phyloP scores from a whole-genome alignment of 1,140 invertebrate genomes.

The Saccostrea glomerata region DNA sequence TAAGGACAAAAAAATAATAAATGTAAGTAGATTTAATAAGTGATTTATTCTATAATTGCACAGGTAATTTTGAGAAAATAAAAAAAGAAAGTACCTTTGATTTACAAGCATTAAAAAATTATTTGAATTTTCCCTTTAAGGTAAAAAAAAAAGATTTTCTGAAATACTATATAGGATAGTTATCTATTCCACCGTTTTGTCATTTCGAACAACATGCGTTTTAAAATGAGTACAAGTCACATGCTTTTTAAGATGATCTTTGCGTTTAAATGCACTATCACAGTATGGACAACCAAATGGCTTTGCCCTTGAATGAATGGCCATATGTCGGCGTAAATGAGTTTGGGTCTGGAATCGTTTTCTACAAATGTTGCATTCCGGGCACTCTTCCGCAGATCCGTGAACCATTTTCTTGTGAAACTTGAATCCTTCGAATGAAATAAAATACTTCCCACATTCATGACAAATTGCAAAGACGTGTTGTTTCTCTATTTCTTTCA shows the following conservation, averaged over 20 bases:
- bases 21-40: background rate
- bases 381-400: constrained; percentile 13
- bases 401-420: constrained; percentile 36
- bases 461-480: constrained; percentile 6
- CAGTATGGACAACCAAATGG: constrained; percentile 41
- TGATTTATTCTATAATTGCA: background rate
- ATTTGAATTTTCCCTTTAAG: background rate
- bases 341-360: constrained; percentile 41
- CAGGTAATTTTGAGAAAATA: too few relatives aligned
- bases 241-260: constrained; percentile 43
- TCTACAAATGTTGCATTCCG: constrained; percentile 43
- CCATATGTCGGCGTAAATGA: constrained; percentile 43
- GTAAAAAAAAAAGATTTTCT: background rate
- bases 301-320: constrained; percentile 29
- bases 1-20: background rate
- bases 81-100: too few relatives aligned
- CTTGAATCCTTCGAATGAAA: constrained; percentile 17
- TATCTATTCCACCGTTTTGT: background rate
- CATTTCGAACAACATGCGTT: background rate
- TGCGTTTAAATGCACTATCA: constrained; percentile 40
- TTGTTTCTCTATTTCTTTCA: constrained; percentile 11
- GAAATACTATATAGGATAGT: too few relatives aligned
- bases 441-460: constrained; percentile 35
- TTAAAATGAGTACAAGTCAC: constrained; percentile 1
- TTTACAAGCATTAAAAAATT: too few relatives aligned